A percentile compares a stretch with the other conserved stretches of the same genome.
phyloP scores from a whole-genome alignment of 2,888 invertebrate genomes.

The Laothoe populi region DNA sequence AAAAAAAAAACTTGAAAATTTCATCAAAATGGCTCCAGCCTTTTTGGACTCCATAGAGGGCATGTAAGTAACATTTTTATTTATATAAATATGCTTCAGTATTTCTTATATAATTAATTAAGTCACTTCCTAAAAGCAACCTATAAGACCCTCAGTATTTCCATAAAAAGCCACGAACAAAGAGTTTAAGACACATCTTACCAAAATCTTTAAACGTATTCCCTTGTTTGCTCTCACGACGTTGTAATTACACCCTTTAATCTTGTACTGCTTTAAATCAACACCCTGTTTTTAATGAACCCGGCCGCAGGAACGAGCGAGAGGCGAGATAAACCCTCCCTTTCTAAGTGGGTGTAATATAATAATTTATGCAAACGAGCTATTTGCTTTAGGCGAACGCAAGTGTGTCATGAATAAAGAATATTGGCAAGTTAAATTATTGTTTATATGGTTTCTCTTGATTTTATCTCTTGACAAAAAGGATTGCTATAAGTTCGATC shows the following conservation, averaged over 20 bases:
- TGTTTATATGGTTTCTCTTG: too few relatives aligned
- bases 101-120: background rate
- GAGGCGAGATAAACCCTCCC: background rate
- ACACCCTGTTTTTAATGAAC: constrained; percentile 35
- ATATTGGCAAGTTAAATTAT: constrained; percentile 3
- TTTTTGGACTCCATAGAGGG: too few relatives aligned
- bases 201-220: constrained; percentile 25
- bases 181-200: constrained; percentile 19
- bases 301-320: constrained; percentile 17
- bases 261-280: constrained; percentile 35
- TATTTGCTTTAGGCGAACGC: constrained; percentile 16
- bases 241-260: constrained; percentile 36
- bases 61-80: too few relatives aligned
- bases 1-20: too few relatives aligned
- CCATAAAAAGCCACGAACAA: constrained; percentile 15
- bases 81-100: too few relatives aligned
- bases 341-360: constrained; percentile 25
- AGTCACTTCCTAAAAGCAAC: background rate
- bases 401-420: constrained; percentile 18
- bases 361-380: constrained; percentile 27
- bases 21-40: too few relatives aligned
- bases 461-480: too few relatives aligned
- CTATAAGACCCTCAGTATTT: background rate
- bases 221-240: constrained; percentile 29
- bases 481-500: too few relatives aligned